Base-by-base conservation (phyloP, 2,113 vertebrate genomes). In the Ceyx margarethae region DNA sequence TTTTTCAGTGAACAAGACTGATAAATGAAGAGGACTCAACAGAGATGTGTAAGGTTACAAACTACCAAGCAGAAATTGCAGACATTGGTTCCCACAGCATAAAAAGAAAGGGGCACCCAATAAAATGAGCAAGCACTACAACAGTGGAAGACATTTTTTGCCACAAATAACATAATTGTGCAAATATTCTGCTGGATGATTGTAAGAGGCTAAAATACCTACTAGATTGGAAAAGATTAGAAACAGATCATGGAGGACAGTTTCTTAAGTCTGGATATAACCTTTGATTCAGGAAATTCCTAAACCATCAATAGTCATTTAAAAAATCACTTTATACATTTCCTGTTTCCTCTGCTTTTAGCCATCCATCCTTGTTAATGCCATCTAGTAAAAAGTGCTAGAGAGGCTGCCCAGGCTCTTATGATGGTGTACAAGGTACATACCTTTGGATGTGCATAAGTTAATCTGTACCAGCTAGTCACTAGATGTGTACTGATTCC, bases 231-330 rank as follows among this genome's bases (percentile, higher is more conserved):
- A 85, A 83, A 82, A 80, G 2, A 76, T 53, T 48, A 57, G 45
- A 87, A 29, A 91, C 58, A 85, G 82, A 54, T 58, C 3, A 3
- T 69, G 35, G 11, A 82, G 3, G 21, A 56, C 51, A 82, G 16
- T 46, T 91, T 90, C 8, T 45, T 46, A 85, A 56, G 20, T 69
- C 85, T 89, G 75, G 13, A 35, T 85, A 66, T 66, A 87, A 74
- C 15, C 42, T 91, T 31, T 91, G 75, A 80, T 35, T 77, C 78
- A 91, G 79, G 78, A 94, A 95, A 95, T 71, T 85, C 23, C 42
- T 79, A 87, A 91, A 85, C 5, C 25, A 87, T 56, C 62, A 67
- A 94, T 74, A 85, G 61, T 72, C 48, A 88, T 51, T 51, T 17
- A 33, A 68, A 86, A 77, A 67, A 62, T 28, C 16, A 37, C 37